phyloP scores from a whole-genome alignment of 2,113 vertebrate species.

The Peromyscus californicus region DNA sequence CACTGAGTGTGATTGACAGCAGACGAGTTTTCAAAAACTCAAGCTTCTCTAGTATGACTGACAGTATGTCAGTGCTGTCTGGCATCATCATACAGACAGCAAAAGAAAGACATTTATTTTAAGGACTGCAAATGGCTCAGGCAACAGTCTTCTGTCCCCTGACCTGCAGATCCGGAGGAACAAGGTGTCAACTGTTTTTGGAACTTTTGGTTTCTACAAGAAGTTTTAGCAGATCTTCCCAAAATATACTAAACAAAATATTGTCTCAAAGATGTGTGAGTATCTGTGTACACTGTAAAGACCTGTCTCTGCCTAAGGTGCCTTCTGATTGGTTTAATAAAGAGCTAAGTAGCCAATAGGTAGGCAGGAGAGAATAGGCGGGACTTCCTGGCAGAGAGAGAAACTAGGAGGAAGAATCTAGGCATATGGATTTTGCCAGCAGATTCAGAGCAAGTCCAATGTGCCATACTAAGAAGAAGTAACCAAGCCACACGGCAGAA shows the following conservation, averaged over 20 bases:
- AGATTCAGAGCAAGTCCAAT: neutral
- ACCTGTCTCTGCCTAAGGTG: neutral
- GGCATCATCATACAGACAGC: neutral
- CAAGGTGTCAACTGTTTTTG: neutral
- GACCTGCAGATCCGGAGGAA: neutral
- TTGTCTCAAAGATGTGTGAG: neutral
- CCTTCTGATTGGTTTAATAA: neutral
- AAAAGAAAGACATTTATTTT: neutral
- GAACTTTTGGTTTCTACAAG: neutral
- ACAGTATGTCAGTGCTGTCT: neutral
- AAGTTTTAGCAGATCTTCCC: neutral
- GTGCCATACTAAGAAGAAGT: neutral
- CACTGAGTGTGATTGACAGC: neutral
- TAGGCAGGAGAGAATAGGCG: neutral
- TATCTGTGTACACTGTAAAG: neutral
- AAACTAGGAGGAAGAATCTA: neutral
- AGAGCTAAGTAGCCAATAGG: neutral
- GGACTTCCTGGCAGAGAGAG: neutral
- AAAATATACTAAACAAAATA: conserved; percentile 13
- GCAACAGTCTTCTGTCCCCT: neutral
- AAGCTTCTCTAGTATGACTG: neutral
- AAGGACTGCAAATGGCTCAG: neutral
- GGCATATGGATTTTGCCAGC: neutral
- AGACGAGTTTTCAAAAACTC: neutral
- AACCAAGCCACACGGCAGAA: neutral